These are phyloP conservation scores for Drosophila suboccidentalis DNA, from an alignment of 2,888 invertebrate species.

Conservation along the genomic window DNA sequence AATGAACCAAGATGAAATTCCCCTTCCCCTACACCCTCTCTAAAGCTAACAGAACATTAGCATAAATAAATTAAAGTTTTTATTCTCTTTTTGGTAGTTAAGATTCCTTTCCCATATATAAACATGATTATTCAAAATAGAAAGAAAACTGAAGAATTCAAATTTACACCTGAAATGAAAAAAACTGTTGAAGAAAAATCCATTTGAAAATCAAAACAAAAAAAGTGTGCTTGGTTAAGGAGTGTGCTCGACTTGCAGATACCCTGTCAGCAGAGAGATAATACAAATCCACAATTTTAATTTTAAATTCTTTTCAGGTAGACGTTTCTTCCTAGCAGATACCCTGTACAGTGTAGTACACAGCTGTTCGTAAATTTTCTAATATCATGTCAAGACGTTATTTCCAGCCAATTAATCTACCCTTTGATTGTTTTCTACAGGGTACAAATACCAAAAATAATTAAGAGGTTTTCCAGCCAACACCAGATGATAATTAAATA, in stretches of 20 bases:
- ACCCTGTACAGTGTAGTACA: neutral
- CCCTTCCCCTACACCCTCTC: neutral
- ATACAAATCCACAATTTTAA: too few relatives aligned
- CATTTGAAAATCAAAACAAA: constrained; percentile 9
- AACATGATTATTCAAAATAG: constrained; percentile 49
- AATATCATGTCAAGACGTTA: neutral
- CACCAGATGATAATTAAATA: constrained; percentile 67
- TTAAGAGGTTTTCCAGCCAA: constrained; percentile 12
- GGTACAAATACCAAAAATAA: constrained; percentile 21
- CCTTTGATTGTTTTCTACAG: neutral
- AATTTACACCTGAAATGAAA: constrained; percentile 25
- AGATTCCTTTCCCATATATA: constrained; percentile 36
- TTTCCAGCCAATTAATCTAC: neutral
- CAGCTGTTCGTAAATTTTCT: neutral
- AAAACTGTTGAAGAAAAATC: constrained; percentile 29
- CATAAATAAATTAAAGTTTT: constrained; percentile 59
- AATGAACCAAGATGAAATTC: constrained; percentile 11
- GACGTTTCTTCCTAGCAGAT: neutral
- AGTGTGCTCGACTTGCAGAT: neutral
- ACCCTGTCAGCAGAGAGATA: neutral
- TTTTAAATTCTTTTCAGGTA: too few relatives aligned
- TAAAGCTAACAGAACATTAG: constrained; percentile 42
- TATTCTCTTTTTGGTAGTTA: constrained; percentile 6
- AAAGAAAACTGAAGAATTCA: constrained; percentile 35
- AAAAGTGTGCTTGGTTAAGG: neutral